phyloP scores from a whole-genome alignment of 1,140 invertebrate species.

The Nylanderia fulva region DNA sequence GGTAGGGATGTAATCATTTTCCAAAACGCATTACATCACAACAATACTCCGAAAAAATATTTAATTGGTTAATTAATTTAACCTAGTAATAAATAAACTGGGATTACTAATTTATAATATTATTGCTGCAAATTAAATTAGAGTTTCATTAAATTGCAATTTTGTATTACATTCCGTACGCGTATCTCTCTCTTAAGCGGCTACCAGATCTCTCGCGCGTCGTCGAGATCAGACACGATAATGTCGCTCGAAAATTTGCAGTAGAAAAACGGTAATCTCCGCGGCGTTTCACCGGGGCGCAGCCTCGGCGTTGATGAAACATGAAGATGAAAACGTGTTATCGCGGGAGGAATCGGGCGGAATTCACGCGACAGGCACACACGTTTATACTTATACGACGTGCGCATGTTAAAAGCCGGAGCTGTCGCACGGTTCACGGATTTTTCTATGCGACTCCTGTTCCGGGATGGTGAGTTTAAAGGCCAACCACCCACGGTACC shows the following conservation, averaged over 20 bases:
- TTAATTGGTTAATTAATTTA: conserved; percentile 44
- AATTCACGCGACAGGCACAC: conserved; percentile 8
- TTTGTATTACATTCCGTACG: background rate
- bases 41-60: conserved; percentile 21
- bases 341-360: conserved; percentile 58
- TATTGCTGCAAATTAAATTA: conserved; percentile 23
- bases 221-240: conserved; percentile 22
- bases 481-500: conserved; percentile 4
- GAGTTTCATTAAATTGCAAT: conserved; percentile 13
- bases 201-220: background rate
- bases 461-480: conserved; percentile 23
- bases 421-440: conserved; percentile 32
- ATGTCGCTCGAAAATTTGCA: conserved; percentile 15
- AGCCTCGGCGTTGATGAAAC: background rate
- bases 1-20: conserved; percentile 18
- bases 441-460: conserved; percentile 44
- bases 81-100: background rate
- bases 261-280: conserved; percentile 29
- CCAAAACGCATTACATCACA: background rate
- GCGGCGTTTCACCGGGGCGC: background rate
- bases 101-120: conserved; percentile 33
- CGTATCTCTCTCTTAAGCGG: background rate
- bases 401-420: conserved; percentile 37
- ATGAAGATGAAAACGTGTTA: conserved; percentile 60
- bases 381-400: conserved; percentile 3